phyloP scores from a whole-genome alignment of 2,888 invertebrate species.

The Cosmopolites sordidus region DNA sequence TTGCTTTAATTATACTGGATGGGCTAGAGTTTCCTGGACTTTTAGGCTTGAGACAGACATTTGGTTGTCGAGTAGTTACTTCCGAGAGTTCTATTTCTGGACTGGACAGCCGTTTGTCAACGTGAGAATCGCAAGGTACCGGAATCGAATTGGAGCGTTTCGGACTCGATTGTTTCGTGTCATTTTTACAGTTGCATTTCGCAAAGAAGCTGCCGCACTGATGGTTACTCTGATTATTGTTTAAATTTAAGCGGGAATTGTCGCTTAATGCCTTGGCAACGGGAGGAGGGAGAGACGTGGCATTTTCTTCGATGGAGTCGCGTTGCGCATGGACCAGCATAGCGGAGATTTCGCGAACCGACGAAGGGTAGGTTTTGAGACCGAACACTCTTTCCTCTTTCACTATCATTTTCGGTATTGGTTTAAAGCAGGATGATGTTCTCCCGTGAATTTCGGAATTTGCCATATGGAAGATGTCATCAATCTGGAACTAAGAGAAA shows the following conservation, averaged over 20 bases:
- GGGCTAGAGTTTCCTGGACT: slow-evolving; percentile 17
- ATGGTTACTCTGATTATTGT: slow-evolving; percentile 10
- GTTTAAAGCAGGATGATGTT: slow-evolving; percentile 27
- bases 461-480: slow-evolving; percentile 30
- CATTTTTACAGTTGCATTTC: slow-evolving; percentile 46
- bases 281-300: neutral
- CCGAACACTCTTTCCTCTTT: slow-evolving; percentile 16
- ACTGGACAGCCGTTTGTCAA: slow-evolving; percentile 35
- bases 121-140: slow-evolving; percentile 14
- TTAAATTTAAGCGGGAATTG: slow-evolving; percentile 2
- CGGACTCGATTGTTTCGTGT: slow-evolving; percentile 19
- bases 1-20: slow-evolving; percentile 33
- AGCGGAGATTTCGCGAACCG: slow-evolving; percentile 35
- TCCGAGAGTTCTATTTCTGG: slow-evolving; percentile 34
- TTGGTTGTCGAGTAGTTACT: slow-evolving; percentile 6
- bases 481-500: slow-evolving; percentile 11
- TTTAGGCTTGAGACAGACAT: slow-evolving; percentile 32
- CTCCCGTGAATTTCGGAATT: slow-evolving; percentile 28
- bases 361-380: slow-evolving; percentile 31
- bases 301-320: slow-evolving; percentile 26
- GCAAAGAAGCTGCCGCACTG: slow-evolving; percentile 48
- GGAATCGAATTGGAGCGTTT: slow-evolving; percentile 18
- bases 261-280: neutral
- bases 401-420: slow-evolving; percentile 31
- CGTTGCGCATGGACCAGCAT: slow-evolving; percentile 40